Base-by-base conservation (phyloP, 2,888 invertebrate species). In the Petrolisthes manimaculis region DNA sequence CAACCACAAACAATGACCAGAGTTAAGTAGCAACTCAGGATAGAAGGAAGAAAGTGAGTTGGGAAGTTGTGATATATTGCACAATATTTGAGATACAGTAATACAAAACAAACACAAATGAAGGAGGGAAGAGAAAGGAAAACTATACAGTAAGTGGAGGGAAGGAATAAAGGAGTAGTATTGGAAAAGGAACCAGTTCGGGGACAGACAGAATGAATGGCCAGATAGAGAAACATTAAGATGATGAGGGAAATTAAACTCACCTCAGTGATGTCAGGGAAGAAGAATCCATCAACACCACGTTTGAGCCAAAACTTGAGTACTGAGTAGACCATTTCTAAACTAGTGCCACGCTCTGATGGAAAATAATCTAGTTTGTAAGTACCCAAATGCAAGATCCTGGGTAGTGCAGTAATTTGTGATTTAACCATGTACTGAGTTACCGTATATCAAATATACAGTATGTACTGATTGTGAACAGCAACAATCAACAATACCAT, bases 231-330 rank as follows among this genome's bases (percentile, higher is more conserved):
- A 93, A 92, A 92, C 56, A 83, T 21, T 51, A 14, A 53, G 96
- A 95, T 74, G 95, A 93, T 18, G 18, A 61, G 61, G 61, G 61
- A 4, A 61, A 18, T 12, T 61, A 61, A 18, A 61, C 95, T 94
- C 92, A 95, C 95, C 89, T 95, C 93, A 92, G 96, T 96, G 51
- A 97, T 93, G 12, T 96, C 96, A 93, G 97, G 97, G 8, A 98
- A 93, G 92, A 97, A 97, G 93, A 98, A 97, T 0, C 98, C 98
- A 93, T 98, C 97, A 4, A 98, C 96, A 8, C 96, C 96, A 90
- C 95, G 94, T n/a, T 94, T 93, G 53, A 95, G 92, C 97, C 97
- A 97, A 92, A 94, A 95, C 53, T 93, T 93, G 21, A 97, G 93
- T 0, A 95, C 95, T 61, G 94, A 93, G 90, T 9, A 51, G 24